phyloP scores from a whole-genome alignment of 2,888 invertebrate genomes.

The Linyphia triangularis region DNA sequence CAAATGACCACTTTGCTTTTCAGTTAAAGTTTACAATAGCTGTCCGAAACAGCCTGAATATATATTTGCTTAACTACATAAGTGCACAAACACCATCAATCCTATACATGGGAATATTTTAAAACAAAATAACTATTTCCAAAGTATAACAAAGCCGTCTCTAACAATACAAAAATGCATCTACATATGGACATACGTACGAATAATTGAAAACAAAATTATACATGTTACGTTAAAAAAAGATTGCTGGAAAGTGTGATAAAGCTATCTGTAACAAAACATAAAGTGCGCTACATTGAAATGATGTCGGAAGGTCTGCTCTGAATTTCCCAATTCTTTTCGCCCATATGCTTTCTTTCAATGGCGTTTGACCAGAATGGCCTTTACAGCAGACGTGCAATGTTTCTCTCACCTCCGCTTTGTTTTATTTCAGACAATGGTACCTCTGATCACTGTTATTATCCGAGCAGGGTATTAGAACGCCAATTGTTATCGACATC shows the following conservation, averaged over 20 bases:
- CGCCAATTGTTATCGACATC: slow-evolving; percentile 46
- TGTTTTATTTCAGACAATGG: slow-evolving; percentile 40
- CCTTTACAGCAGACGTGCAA: slow-evolving; percentile 21
- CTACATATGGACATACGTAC: too few relatives aligned
- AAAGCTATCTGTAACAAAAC: not conserved
- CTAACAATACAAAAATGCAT: too few relatives aligned
- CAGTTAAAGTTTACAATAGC: too few relatives aligned
- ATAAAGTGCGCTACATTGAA: not conserved
- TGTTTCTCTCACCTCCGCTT: slow-evolving; percentile 1
- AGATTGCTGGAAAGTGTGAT: not conserved
- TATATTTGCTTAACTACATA: too few relatives aligned
- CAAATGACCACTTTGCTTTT: too few relatives aligned
- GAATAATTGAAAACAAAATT: too few relatives aligned
- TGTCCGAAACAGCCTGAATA: too few relatives aligned
- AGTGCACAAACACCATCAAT: too few relatives aligned
- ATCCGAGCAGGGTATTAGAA: not conserved
- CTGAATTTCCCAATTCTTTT: not conserved
- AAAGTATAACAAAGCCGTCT: too few relatives aligned
- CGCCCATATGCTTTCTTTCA: slow-evolving; percentile 1
- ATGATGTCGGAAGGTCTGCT: not conserved
- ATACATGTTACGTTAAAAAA: not conserved
- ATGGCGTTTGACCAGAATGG: not conserved
- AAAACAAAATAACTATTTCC: too few relatives aligned
- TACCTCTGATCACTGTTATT: slow-evolving; percentile 45
- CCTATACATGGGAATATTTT: too few relatives aligned